Evolutionary conservation across 2,888 invertebrate species (phyloP).

Genomic region (Oscheius onirici): DNA sequence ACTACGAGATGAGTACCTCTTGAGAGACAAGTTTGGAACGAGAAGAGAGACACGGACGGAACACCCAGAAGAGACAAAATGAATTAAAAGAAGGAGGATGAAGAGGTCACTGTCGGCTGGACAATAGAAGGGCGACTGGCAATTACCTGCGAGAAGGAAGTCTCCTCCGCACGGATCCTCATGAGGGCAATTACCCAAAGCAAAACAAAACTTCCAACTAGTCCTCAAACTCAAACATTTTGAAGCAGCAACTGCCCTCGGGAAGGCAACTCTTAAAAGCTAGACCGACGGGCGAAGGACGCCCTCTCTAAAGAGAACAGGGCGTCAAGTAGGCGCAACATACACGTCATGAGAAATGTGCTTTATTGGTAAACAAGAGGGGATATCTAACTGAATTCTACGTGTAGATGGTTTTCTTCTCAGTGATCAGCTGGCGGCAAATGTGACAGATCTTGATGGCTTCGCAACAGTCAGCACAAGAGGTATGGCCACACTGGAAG

Average conservation of each 20-base stretch:
- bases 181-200: neutral
- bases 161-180: conserved; percentile 12
- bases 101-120: neutral
- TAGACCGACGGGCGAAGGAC: conserved; percentile 15
- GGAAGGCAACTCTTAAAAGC: conserved; percentile 19
- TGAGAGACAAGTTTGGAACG: neutral
- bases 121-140: conserved; percentile 20
- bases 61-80: neutral
- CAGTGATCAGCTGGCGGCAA: conserved; percentile 44
- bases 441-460: conserved; percentile 47
- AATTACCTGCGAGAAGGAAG: conserved; percentile 26
- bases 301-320: conserved; percentile 23
- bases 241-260: conserved; percentile 3
- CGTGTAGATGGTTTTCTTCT: conserved; percentile 48
- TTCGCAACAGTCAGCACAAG: conserved; percentile 44
- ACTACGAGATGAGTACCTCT: neutral
- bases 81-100: conserved; percentile 4
- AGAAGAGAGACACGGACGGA: neutral
- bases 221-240: too few relatives aligned
- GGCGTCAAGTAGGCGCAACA: conserved; percentile 23
- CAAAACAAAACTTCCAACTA: neutral
- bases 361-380: conserved; percentile 22
- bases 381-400: conserved; percentile 2
- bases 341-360: neutral
- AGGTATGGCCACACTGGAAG: conserved; percentile 46